A percentile compares a stretch with the other conserved stretches of the same genome.
phyloP scores from a whole-genome alignment of 2,113 vertebrate genomes.

The Heterocephalus glaber region DNA sequence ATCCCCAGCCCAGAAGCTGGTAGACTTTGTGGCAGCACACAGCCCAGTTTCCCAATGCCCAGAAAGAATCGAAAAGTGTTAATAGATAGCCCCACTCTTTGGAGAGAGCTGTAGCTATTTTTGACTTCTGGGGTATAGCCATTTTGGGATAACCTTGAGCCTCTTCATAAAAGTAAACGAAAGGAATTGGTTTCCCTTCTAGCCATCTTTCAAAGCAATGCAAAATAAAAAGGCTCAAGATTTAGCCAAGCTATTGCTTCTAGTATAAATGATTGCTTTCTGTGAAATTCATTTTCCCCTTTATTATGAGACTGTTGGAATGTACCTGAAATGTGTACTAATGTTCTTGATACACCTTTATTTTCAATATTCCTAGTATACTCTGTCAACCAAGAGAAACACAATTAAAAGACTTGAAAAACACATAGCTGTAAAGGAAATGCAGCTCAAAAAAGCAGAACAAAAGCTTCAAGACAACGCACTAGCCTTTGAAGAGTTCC shows the following conservation, averaged over 20 bases:
- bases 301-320: background rate
- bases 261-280: background rate
- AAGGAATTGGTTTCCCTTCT: background rate
- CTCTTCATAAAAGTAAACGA: background rate
- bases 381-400: slow-evolving; percentile 78
- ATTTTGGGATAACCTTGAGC: background rate
- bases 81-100: background rate
- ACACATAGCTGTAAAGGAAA: slow-evolving; percentile 63
- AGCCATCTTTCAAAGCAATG: background rate
- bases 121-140: background rate
- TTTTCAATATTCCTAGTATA: slow-evolving; percentile 75
- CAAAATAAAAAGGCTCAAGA: background rate
- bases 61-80: background rate
- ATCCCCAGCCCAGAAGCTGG: too few relatives aligned
- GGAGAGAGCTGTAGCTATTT: background rate
- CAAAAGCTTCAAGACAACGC: slow-evolving; percentile 79
- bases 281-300: background rate
- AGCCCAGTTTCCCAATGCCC: background rate
- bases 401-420: slow-evolving; percentile 77
- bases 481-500: slow-evolving; percentile 82
- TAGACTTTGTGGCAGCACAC: background rate
- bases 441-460: slow-evolving; percentile 73
- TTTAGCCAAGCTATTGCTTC: background rate
- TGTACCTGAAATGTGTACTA: background rate
- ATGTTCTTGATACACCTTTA: background rate